These are phyloP conservation scores for Nasua narica DNA, from an alignment of 2,797 vertebrate species.

Conservation along the genomic window DNA sequence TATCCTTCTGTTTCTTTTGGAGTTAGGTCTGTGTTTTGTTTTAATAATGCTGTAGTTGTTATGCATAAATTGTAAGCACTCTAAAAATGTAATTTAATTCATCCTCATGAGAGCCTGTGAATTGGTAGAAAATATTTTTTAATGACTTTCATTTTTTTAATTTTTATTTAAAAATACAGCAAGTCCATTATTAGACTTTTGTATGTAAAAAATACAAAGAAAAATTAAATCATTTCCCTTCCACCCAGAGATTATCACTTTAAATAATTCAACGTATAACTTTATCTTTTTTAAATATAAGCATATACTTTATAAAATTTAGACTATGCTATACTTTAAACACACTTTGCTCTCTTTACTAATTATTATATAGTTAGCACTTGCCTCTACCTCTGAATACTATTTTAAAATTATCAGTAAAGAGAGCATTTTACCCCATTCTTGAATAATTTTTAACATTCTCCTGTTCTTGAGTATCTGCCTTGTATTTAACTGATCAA, in stretches of 20 bases:
- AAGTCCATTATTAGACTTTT: constrained; percentile 34
- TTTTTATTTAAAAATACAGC: constrained; percentile 20
- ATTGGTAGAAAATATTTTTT: constrained; percentile 14
- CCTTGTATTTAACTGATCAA: background rate
- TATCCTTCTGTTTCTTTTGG: constrained; percentile 61
- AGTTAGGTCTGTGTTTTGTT: constrained; percentile 45
- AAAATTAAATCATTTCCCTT: background rate
- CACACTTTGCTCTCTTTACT: background rate
- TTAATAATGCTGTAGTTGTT: constrained; percentile 48
- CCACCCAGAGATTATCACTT: background rate
- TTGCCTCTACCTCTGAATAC: background rate
- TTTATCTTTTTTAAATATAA: background rate
- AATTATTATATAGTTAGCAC: background rate
- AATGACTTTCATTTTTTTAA: constrained; percentile 26
- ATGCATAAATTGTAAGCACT: constrained; percentile 23
- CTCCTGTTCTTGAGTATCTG: background rate
- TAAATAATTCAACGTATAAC: constrained; percentile 1
- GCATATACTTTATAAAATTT: background rate
- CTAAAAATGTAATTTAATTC: constrained; percentile 41
- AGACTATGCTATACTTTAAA: background rate
- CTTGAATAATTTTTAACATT: background rate
- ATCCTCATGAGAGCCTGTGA: background rate
- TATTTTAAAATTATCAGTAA: constrained; percentile 42
- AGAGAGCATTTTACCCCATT: background rate
- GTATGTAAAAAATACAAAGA: constrained; percentile 15